Evolutionary conservation across 2,888 invertebrate species (phyloP).

Genomic region (Amblyjoppa proteus): DNA sequence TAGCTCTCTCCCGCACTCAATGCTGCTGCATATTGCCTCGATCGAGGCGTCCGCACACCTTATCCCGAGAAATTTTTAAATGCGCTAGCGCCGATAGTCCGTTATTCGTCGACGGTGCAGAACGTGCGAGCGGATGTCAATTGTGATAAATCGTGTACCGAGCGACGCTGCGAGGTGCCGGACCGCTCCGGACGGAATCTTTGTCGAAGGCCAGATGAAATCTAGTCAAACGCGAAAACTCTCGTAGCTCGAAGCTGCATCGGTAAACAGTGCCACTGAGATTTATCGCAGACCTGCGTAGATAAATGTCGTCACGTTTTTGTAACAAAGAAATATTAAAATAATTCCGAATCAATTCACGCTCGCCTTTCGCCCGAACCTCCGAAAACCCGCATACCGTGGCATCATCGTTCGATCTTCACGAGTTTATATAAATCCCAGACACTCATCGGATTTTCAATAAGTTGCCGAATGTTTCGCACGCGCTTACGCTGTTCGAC

Average conservation of each 20-base stretch:
- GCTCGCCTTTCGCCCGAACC: neutral
- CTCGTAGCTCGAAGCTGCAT: slow-evolving; percentile 31
- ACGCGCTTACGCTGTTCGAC: neutral
- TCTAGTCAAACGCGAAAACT: slow-evolving; percentile 58
- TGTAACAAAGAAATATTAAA: neutral
- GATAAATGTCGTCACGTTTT: slow-evolving; percentile 16
- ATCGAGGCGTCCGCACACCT: neutral
- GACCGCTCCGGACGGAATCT: neutral
- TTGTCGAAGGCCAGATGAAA: slow-evolving; percentile 57
- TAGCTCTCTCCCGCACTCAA: neutral
- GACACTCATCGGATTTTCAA: neutral
- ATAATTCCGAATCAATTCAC: neutral
- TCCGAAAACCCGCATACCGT: neutral
- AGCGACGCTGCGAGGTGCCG: slow-evolving; percentile 6
- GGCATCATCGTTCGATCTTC: neutral
- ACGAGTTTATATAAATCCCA: neutral
- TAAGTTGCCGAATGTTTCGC: neutral
- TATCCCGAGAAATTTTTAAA: neutral
- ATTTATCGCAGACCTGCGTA: slow-evolving; percentile 36
- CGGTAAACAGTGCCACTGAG: slow-evolving; percentile 41
- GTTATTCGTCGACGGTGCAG: slow-evolving; percentile 51
- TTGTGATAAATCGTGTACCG: slow-evolving; percentile 57
- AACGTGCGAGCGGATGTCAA: slow-evolving; percentile 49
- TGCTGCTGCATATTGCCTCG: neutral
- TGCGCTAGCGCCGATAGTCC: neutral